Base-by-base conservation (phyloP, 2,888 invertebrate genomes). In the Drosophila kokeensis region DNA sequence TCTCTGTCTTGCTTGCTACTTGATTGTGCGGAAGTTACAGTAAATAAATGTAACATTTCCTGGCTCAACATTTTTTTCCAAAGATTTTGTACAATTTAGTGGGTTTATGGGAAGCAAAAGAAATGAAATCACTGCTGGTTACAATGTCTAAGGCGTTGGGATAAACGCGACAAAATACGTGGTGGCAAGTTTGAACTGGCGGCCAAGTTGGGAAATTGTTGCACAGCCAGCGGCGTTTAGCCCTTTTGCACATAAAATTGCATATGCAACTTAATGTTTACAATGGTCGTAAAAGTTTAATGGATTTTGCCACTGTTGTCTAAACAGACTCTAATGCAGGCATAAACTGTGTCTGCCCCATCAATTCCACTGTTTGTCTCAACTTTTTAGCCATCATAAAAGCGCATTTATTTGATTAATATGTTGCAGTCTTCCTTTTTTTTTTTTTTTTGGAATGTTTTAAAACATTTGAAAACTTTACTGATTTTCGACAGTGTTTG, bases 241-340 rank as follows among this genome's bases (percentile, higher is more conserved):
- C 69, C 72, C 64, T 59, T 76, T 76, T 59, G 69, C 82, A 81
- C 87, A 89, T 87, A 78, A 89, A 89, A 79, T 87, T 84, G 83
- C 88, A 90, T 87, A 88, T 90, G 89, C 81, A 90, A 85, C 67
- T 86, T 83, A 90, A 90, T 86, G 90, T 89, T 90, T 86, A 90
- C 85, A 90, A 75, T 83, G 75, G 76, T 89, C 89, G 85, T 86
- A 88, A 90, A 90, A 86, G 87, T 86, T 86, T 83, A 90, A 90
- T 90, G 90, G 87, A 89, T 90, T 90, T 83, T 66, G 53, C 50
- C 48, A 52, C 45, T 67, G 65, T 63, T 69, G 67, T 60, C 52
- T 52, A 62, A 55, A 45, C 38, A 64, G 52, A 53, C 45, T 73
- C 34, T 54, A 61, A 11, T 32, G 36, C 18, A 11, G 38, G 18